phyloP scores from a whole-genome alignment of 2,113 vertebrate species.

The Circaetus gallicus region DNA sequence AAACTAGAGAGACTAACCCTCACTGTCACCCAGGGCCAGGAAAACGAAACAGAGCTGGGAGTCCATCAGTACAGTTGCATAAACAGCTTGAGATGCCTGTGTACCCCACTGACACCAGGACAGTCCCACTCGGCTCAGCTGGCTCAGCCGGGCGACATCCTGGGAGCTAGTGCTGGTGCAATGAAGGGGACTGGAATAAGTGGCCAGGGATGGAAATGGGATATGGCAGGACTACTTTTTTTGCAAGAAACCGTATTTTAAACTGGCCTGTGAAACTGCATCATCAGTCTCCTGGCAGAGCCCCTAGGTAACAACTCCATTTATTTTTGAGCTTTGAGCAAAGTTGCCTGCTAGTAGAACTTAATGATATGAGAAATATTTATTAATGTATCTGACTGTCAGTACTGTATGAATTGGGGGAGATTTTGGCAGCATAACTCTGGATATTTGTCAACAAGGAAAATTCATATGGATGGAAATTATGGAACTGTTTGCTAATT shows the following conservation, averaged over 20 bases:
- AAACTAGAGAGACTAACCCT: not conserved
- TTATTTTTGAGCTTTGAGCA: not conserved
- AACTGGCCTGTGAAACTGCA: not conserved
- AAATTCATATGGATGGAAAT: not conserved
- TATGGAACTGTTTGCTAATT: not conserved
- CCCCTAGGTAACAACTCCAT: not conserved
- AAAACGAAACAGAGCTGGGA: not conserved
- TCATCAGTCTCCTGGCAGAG: not conserved
- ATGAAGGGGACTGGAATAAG: not conserved
- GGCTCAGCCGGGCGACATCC: not conserved
- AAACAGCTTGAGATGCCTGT: not conserved
- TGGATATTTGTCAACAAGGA: not conserved
- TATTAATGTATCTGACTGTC: not conserved
- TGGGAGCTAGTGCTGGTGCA: not conserved
- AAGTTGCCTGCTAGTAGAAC: not conserved
- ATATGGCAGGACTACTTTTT: not conserved
- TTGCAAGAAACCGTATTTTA: not conserved
- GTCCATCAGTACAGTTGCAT: not conserved
- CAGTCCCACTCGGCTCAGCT: rapidly evolving
- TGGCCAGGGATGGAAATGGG: not conserved
- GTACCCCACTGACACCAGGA: not conserved
- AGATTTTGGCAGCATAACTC: not conserved
- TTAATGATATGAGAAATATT: not conserved
- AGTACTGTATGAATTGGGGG: not conserved
- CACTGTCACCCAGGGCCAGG: not conserved